Conservation (phyloP, 2,888 invertebrate species). For the Drosophila prostipennis region DNA sequence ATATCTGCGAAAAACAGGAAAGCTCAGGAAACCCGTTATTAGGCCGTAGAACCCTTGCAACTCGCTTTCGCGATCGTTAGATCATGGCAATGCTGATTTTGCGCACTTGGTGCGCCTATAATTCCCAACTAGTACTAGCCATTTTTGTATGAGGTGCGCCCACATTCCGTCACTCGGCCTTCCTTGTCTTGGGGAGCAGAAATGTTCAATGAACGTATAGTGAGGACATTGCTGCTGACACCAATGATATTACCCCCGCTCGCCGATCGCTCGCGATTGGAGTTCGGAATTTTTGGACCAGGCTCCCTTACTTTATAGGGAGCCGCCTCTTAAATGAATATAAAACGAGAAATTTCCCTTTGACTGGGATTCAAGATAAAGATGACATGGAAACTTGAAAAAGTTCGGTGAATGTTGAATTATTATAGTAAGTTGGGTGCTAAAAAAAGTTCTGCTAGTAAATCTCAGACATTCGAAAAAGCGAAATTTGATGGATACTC, state of each 20-base stretch:
- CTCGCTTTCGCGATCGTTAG: constrained; percentile 23
- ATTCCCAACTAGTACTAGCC: constrained; percentile 68
- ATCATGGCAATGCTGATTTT: constrained; percentile 2
- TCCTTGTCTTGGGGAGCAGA: constrained; percentile 95
- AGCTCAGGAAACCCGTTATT: constrained; percentile 11
- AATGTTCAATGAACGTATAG: constrained; percentile 93
- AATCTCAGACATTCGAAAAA: neutral
- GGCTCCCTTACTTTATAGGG: constrained; percentile 88
- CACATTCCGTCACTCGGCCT: constrained; percentile 72
- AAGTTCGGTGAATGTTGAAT: no score
- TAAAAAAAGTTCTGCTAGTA: neutral
- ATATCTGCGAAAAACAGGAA: constrained; percentile 3
- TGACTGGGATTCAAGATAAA: neutral
- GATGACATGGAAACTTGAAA: no score
- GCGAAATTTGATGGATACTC: neutral
- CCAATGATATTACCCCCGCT: constrained; percentile 83
- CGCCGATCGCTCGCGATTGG: constrained; percentile 75
- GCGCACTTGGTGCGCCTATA: constrained; percentile 23
- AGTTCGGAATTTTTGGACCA: constrained; percentile 92
- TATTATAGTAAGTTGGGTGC: no score
- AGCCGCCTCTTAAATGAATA: constrained; percentile 64
- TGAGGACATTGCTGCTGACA: constrained; percentile 94
- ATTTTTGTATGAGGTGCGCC: constrained; percentile 15
- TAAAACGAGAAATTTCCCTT: neutral
- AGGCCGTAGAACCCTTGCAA: neutral